A percentile compares a stretch with the other conserved stretches of the same genome.
These are phyloP conservation scores for Pteromalus puparum DNA, from an alignment of 1,140 invertebrate species.

Conservation along the genomic window DNA sequence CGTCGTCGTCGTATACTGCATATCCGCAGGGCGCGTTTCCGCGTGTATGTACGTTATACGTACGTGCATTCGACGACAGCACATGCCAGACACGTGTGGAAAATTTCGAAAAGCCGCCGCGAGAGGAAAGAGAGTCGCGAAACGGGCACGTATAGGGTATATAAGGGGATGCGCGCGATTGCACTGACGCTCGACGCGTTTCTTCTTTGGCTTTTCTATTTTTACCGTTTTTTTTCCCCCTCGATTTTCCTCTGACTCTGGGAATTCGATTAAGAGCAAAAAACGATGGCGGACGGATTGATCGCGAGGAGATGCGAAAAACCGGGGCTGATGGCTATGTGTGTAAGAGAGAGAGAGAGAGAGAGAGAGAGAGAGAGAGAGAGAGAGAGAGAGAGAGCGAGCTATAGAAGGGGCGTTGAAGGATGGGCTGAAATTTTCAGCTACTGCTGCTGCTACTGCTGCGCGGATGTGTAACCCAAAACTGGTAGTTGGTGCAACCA, in stretches of 20 bases:
- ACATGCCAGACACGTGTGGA: slow-evolving; percentile 52
- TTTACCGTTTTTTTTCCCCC: background rate
- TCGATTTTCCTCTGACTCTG: background rate
- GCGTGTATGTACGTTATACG: background rate
- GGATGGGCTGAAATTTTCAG: too few species aligned
- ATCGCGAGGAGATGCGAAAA: background rate
- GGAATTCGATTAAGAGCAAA: slow-evolving; percentile 4
- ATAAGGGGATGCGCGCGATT: background rate
- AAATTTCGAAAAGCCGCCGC: slow-evolving; percentile 55
- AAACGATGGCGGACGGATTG: background rate
- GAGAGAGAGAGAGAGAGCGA: too few species aligned
- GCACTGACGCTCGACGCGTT: slow-evolving; percentile 9
- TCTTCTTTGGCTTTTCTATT: background rate
- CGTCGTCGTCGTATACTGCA: background rate
- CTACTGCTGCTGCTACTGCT: too few species aligned
- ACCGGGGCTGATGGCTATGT: too few species aligned
- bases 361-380: too few species aligned
- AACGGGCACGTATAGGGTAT: background rate
- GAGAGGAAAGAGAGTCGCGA: slow-evolving; percentile 24
- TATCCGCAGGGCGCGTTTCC: slow-evolving; percentile 7
- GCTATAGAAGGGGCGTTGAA: too few species aligned
- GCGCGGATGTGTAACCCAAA: too few species aligned
- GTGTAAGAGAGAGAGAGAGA: too few species aligned
- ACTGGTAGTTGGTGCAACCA: too few species aligned
- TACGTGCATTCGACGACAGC: background rate